Evolutionary conservation across 2,113 vertebrate species (phyloP), one percentile per base, ranked within the genome.

Genomic region (Formicarius rufipectus): DNA sequence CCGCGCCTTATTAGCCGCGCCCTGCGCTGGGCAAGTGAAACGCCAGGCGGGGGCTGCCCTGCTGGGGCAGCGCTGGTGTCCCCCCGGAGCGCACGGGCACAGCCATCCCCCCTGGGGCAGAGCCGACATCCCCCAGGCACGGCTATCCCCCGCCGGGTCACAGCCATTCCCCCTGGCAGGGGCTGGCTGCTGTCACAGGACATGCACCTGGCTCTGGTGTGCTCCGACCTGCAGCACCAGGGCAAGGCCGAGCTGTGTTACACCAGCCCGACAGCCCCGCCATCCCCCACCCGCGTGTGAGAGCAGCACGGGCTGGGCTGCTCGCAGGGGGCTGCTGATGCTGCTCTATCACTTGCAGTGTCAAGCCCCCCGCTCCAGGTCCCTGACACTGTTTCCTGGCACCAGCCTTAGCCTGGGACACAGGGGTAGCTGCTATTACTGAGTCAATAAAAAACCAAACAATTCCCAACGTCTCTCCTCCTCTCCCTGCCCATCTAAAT

Each of bases 201-300:
- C 14, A 1, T 7, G 3, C 35, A 1, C 47, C 42, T 1, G 53
- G 30, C 2, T 7, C 25, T 14, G 2, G 1, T 1, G 9, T 7
- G 35, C 9, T 72, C 66, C 16, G 6, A 1, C 12, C 76, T 25
- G 64, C 55, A 3, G 53, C 5, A 13, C 47, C 12, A 4, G 44
- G 30, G 13, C 50, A 4, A 8, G 22, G 44, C 47, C 12, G 21
- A 53, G 42, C 5, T 14, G 40, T 53, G 60, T 64, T 28, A 6
- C 24, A 28, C 7, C 23, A 35, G 2, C 66, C 4, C 14, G 6
- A 10, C 12, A 16, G 10, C 42, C 47, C 49, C 50, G 56, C 28
- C 50, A 56, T 7, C 21, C 9, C 19, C 56, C 39, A 3, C 12
- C 21, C 5, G 1, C 14, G 39, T 6, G 18, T 0, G 0, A 31